Evolutionary conservation across 1,140 invertebrate species (phyloP).

Genomic region (Tachypleus tridentatus): DNA sequence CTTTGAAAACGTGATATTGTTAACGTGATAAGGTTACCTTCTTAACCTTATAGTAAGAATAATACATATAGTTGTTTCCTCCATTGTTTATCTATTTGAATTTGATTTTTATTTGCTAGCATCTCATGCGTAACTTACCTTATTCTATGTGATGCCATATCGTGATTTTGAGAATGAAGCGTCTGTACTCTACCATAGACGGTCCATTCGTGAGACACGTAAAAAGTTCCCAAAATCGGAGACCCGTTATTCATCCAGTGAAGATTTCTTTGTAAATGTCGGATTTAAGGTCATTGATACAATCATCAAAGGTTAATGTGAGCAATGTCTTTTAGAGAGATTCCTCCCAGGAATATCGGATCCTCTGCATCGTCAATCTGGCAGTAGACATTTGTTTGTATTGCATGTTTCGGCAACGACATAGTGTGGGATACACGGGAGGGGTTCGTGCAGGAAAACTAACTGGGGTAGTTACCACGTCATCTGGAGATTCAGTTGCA

Average conservation of each 20-base stretch:
- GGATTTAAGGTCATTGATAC: conserved; percentile 29
- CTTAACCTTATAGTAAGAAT: too few relatives aligned
- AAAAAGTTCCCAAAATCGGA: conserved; percentile 41
- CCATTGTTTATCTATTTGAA: background rate
- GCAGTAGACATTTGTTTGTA: conserved; percentile 70
- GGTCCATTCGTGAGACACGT: conserved; percentile 40
- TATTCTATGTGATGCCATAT: conserved; percentile 39
- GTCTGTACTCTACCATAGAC: conserved; percentile 37
- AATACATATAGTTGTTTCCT: too few relatives aligned
- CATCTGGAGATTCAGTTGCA: too few relatives aligned
- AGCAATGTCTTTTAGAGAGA: conserved; percentile 18
- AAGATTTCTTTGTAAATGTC: conserved; percentile 28
- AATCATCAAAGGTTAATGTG: conserved; percentile 32
- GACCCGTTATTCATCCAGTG: conserved; percentile 34
- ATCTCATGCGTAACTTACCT: conserved; percentile 26
- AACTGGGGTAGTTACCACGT: too few relatives aligned
- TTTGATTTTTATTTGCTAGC: too few relatives aligned
- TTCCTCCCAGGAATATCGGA: conserved; percentile 58
- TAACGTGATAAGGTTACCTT: too few relatives aligned
- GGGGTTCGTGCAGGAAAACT: too few relatives aligned
- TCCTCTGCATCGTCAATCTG: conserved; percentile 78
- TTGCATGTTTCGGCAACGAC: too few relatives aligned
- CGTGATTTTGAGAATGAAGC: conserved; percentile 36
- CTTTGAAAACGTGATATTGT: too few relatives aligned
- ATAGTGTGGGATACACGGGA: too few relatives aligned